These are phyloP conservation scores for Drosophila putrida DNA, from an alignment of 2,888 invertebrate genomes.

Conservation along the genomic window DNA sequence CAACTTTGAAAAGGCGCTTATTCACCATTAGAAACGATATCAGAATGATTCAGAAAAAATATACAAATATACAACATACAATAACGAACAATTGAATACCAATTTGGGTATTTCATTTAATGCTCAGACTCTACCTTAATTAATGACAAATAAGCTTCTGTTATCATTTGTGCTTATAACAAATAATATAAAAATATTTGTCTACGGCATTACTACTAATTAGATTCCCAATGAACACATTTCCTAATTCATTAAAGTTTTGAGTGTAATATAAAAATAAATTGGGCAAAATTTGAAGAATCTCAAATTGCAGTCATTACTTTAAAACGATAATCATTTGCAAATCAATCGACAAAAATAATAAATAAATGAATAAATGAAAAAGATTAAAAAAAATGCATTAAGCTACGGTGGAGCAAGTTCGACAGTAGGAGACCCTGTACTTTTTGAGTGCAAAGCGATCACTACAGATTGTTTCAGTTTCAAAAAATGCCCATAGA, in stretches of 20 bases:
- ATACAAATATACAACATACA: conserved; percentile 15
- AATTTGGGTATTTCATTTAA: conserved; percentile 53
- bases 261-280: not conserved
- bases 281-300: conserved; percentile 14
- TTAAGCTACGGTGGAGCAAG: too few species aligned
- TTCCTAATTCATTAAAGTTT: not conserved
- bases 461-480: too few species aligned
- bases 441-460: too few species aligned
- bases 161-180: conserved; percentile 28
- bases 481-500: too few species aligned
- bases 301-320: conserved; percentile 18
- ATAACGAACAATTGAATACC: conserved; percentile 49
- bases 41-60: not conserved
- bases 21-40: conserved; percentile 24
- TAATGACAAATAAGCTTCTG: conserved; percentile 44
- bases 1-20: conserved; percentile 22
- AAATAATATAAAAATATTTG: conserved; percentile 28
- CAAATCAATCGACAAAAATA: conserved; percentile 25
- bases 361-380: conserved; percentile 21
- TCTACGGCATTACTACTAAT: conserved; percentile 16
- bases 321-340: conserved; percentile 45
- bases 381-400: conserved; percentile 23
- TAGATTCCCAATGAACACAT: not conserved
- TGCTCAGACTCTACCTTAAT: conserved; percentile 9
- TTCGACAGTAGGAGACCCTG: too few species aligned